phyloP scores from a whole-genome alignment of 1,140 invertebrate species.

The Venturia canescens region DNA sequence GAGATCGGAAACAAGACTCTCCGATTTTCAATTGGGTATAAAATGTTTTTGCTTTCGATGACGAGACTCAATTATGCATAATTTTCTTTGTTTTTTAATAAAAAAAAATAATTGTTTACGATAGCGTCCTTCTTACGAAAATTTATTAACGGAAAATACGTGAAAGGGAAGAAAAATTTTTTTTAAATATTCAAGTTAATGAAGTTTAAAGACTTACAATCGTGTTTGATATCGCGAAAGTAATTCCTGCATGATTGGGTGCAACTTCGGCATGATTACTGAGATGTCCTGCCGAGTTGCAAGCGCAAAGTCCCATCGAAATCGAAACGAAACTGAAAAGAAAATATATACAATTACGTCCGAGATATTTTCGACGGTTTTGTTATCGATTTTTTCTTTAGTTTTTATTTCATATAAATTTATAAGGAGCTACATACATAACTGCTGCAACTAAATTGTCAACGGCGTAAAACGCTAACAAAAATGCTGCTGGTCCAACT shows the following conservation, averaged over 20 bases:
- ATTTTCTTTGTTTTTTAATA: no score
- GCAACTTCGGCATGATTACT: slow-evolving; percentile 90
- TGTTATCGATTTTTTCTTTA: slow-evolving; percentile 26
- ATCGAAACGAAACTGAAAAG: slow-evolving; percentile 83
- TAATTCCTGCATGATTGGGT: slow-evolving; percentile 88
- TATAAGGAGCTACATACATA: slow-evolving; percentile 77
- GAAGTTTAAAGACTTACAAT: slow-evolving; percentile 76
- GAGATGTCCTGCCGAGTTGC: slow-evolving; percentile 88
- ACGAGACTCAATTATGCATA: no score
- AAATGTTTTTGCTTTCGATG: no score
- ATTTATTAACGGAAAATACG: no score
- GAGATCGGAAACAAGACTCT: neutral
- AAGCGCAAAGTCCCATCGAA: slow-evolving; percentile 87
- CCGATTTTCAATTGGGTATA: no score
- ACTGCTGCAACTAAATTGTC: slow-evolving; percentile 85
- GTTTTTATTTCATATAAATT: no score
- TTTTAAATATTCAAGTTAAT: no score
- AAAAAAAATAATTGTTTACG: no score
- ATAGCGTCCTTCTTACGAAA: no score
- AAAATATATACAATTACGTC: neutral
- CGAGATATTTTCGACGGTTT: neutral
- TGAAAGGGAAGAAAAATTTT: no score
- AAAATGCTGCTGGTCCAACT: slow-evolving; percentile 85
- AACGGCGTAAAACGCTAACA: slow-evolving; percentile 86
- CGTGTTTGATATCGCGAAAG: slow-evolving; percentile 89